phyloP scores from a whole-genome alignment of 2,113 vertebrate genomes.

The Anseranas semipalmata region DNA sequence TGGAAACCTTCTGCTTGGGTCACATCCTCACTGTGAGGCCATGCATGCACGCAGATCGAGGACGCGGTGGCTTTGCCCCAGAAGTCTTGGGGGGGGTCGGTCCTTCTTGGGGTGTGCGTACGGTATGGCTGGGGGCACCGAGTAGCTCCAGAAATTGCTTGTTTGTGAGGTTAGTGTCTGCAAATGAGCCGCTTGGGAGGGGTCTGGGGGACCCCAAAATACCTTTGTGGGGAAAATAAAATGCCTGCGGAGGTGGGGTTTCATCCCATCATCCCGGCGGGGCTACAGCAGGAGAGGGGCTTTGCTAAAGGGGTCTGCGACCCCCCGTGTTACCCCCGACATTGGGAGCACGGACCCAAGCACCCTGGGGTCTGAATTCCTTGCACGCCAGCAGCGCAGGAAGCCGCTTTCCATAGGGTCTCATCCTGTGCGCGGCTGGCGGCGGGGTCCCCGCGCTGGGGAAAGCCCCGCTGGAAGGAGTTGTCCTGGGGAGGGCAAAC shows the following conservation, averaged over 20 bases:
- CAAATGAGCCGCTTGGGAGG: not conserved
- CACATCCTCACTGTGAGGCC: rapidly evolving
- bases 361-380: not conserved
- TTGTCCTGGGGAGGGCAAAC: not conserved
- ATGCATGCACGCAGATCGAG: rapidly evolving
- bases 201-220: not conserved
- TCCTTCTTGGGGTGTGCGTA: not conserved
- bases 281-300: not conserved
- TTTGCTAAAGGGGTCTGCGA: not conserved
- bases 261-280: not conserved
- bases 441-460: not conserved
- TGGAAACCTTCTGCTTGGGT: not conserved
- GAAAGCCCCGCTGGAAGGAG: not conserved
- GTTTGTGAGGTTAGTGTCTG: not conserved
- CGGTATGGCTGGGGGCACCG: not conserved
- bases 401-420: not conserved
- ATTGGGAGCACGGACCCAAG: not conserved
- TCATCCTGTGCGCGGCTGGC: not conserved
- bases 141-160: not conserved
- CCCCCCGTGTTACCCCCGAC: not conserved
- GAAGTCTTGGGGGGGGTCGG: not conserved
- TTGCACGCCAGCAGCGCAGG: not conserved
- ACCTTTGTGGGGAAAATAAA: not conserved
- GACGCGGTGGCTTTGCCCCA: not conserved
- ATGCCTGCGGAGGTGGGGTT: not conserved